These are phyloP conservation scores for Luffia ferchaultella DNA, from an alignment of 2,888 invertebrate species.

Conservation along the genomic window DNA sequence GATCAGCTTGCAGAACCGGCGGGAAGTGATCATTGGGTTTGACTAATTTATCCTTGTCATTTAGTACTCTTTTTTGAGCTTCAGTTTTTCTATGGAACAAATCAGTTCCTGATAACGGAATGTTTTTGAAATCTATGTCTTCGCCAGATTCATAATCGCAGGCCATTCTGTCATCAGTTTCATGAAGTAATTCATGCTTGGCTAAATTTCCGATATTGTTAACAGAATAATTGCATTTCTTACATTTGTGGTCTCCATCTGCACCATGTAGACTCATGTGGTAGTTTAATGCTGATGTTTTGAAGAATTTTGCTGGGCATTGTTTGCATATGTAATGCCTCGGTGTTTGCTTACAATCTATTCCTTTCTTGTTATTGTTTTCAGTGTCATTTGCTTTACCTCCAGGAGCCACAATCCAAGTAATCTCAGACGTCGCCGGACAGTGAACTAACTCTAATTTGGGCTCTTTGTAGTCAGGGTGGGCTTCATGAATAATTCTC, in stretches of 20 bases:
- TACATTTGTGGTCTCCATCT: slow-evolving; percentile 71
- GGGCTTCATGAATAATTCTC: slow-evolving; percentile 70
- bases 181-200: slow-evolving; percentile 69
- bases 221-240: slow-evolving; percentile 75
- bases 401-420: slow-evolving; percentile 51
- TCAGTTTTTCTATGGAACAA: slow-evolving; percentile 71
- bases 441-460: slow-evolving; percentile 50
- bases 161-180: slow-evolving; percentile 35
- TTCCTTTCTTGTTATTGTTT: slow-evolving; percentile 22
- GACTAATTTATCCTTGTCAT: slow-evolving; percentile 55
- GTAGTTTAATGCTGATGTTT: slow-evolving; percentile 73
- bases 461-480: slow-evolving; percentile 72
- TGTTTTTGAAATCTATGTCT: slow-evolving; percentile 54
- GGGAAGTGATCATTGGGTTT: slow-evolving; percentile 63
- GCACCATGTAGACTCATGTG: slow-evolving; percentile 74
- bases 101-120: slow-evolving; percentile 72
- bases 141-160: slow-evolving; percentile 59
- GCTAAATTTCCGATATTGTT: slow-evolving; percentile 73
- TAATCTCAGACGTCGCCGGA: slow-evolving; percentile 31
- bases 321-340: slow-evolving; percentile 64
- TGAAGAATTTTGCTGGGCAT: slow-evolving; percentile 79
- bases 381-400: slow-evolving; percentile 17
- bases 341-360: slow-evolving; percentile 34
- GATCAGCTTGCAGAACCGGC: slow-evolving; percentile 65
- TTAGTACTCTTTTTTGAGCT: slow-evolving; percentile 58